Conservation (phyloP, 2,888 invertebrate species). For the Melangyna quadrimaculata region DNA sequence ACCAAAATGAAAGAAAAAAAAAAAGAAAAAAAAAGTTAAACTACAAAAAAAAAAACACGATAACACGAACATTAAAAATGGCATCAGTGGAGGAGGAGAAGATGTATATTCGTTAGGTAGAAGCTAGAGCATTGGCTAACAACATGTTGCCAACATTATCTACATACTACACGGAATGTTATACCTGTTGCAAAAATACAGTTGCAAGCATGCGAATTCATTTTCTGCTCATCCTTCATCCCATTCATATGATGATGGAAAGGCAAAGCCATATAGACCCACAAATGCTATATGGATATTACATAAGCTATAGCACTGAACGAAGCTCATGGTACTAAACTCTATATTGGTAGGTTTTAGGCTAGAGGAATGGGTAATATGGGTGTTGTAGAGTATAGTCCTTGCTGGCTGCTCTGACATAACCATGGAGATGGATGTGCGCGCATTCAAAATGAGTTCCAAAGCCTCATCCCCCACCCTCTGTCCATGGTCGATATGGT, state of each 20-base stretch:
- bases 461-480: conserved; percentile 8
- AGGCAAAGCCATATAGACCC: conserved; percentile 25
- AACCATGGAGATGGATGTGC: conserved; percentile 66
- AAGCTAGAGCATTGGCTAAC: conserved; percentile 63
- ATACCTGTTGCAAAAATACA: conserved; percentile 70
- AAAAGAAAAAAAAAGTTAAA: background rate
- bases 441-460: conserved; percentile 69
- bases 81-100: background rate
- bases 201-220: conserved; percentile 68
- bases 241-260: too few species aligned
- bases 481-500: background rate
- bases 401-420: conserved; percentile 61
- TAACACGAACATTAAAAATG: conserved; percentile 37
- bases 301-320: conserved; percentile 66
- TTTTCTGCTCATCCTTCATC: conserved; percentile 61
- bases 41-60: conserved; percentile 15
- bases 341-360: conserved; percentile 19
- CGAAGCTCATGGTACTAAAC: conserved; percentile 39
- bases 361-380: conserved; percentile 30
- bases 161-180: conserved; percentile 59
- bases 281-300: conserved; percentile 35
- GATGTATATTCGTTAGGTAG: too few species aligned
- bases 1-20: background rate
- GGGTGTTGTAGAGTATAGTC: conserved; percentile 29
- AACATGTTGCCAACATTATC: conserved; percentile 71